Evolutionary conservation across 2,888 invertebrate genomes (phyloP).

Genomic region (Cremastinae sp.): DNA sequence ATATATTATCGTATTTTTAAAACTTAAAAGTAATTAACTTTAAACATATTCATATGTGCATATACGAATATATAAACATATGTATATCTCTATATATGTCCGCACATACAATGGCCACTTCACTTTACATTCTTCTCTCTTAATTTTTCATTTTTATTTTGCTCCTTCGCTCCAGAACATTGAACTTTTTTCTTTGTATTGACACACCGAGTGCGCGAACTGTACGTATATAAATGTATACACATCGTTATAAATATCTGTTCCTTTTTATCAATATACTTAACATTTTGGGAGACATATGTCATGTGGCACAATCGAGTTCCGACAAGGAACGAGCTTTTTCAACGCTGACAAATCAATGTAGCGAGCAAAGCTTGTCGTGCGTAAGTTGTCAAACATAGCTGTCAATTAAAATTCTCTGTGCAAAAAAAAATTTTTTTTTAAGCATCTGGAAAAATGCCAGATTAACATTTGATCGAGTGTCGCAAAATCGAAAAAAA

Average conservation of each 20-base stretch:
- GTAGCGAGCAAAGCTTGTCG: conserved; percentile 31
- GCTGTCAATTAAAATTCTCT: too few relatives aligned
- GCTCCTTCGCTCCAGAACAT: conserved; percentile 1
- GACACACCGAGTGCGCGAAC: conserved; percentile 1
- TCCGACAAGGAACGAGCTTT: conserved; percentile 9
- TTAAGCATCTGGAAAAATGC: too few relatives aligned
- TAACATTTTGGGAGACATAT: conserved; percentile 28
- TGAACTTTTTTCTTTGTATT: background rate
- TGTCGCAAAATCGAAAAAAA: too few relatives aligned
- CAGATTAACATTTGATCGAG: too few relatives aligned
- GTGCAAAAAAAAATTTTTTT: too few relatives aligned
- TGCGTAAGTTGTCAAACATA: too few relatives aligned
- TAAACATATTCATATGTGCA: conserved; percentile 34
- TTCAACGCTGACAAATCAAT: conserved; percentile 37
- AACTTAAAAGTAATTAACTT: conserved; percentile 64
- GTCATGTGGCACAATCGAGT: conserved; percentile 5
- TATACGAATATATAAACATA: too few relatives aligned
- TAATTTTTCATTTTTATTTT: conserved; percentile 24
- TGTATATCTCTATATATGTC: too few relatives aligned
- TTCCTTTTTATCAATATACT: background rate
- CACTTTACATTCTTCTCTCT: conserved; percentile 36
- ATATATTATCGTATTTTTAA: conserved; percentile 66
- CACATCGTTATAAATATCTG: conserved; percentile 17
- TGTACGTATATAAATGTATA: conserved; percentile 11
- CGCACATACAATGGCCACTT: too few relatives aligned